A percentile compares a stretch with the other conserved stretches of the same genome.
Evolutionary conservation across 2,888 invertebrate species (phyloP).

Genomic region (Cryptus armator): DNA sequence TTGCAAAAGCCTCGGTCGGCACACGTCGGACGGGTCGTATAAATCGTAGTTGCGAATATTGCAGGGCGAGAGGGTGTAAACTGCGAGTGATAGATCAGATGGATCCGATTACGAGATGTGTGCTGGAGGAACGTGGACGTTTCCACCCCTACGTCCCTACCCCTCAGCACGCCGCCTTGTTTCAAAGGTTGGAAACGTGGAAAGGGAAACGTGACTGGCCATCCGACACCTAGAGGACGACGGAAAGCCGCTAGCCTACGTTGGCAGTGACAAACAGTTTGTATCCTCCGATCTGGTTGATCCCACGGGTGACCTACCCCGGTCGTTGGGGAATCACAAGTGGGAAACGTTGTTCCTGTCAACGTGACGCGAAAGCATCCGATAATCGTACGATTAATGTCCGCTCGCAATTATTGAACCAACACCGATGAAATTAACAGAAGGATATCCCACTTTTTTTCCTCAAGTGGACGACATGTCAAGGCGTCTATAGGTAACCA

Average conservation of each 20-base stretch:
- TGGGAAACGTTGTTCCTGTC: conserved; percentile 52
- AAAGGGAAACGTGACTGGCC: conserved; percentile 21
- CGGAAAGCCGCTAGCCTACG: conserved; percentile 17
- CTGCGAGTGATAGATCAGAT: conserved; percentile 63
- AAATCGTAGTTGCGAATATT: conserved; percentile 55
- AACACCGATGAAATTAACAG: neutral
- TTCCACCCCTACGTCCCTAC: neutral
- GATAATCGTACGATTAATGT: conserved; percentile 53
- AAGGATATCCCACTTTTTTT: neutral
- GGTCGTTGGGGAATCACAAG: conserved; percentile 32
- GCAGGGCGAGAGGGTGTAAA: conserved; percentile 47
- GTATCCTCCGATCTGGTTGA: conserved; percentile 31
- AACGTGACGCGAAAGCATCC: conserved; percentile 31
- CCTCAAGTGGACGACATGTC: neutral
- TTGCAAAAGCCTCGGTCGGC: conserved; percentile 34
- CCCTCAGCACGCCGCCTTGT: neutral
- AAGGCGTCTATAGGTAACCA: neutral
- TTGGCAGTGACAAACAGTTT: conserved; percentile 55
- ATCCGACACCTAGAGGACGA: conserved; percentile 45
- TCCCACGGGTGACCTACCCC: conserved; percentile 3
- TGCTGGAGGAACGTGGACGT: conserved; percentile 21
- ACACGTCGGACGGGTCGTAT: conserved; percentile 18
- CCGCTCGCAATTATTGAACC: conserved; percentile 1
- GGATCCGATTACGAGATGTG: conserved; percentile 54
- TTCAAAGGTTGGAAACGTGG: conserved; percentile 14